Conservation (phyloP, 2,888 invertebrate species). For the Pemphredon lugubris region DNA sequence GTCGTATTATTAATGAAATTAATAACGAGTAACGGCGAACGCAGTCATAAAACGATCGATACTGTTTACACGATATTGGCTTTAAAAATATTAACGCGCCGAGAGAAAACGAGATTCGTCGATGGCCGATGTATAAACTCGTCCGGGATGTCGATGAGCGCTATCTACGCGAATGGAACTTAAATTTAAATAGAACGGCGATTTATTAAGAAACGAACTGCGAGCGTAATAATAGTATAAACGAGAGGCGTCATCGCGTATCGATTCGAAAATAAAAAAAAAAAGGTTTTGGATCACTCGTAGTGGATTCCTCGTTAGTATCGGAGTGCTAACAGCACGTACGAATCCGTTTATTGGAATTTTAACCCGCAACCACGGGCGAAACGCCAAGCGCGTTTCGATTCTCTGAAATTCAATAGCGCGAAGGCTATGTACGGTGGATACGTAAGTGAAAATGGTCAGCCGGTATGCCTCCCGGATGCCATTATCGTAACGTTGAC, state of each 20-base stretch:
- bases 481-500: background rate
- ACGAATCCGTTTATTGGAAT: conserved; percentile 41
- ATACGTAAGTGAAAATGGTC: conserved; percentile 27
- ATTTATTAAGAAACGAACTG: no score
- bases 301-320: conserved; percentile 18
- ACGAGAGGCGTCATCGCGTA: no score
- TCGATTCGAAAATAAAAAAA: conserved; percentile 3
- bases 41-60: no score
- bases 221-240: no score
- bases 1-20: background rate
- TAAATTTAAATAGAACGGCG: no score
- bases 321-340: conserved; percentile 23
- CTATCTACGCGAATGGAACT: no score
- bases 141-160: no score
- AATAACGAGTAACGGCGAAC: background rate
- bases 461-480: conserved; percentile 6
- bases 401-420: conserved; percentile 38
- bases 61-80: no score
- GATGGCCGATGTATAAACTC: no score
- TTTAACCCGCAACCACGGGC: conserved; percentile 18
- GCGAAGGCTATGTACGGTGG: conserved; percentile 31
- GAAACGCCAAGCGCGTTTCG: conserved; percentile 26
- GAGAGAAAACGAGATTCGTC: no score
- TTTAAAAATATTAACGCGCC: no score
- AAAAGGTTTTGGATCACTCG: background rate